Evolutionary conservation across 2,113 vertebrate species (phyloP), one percentile per base, ranked within the genome.

Genomic region (Microtus oregoni): DNA sequence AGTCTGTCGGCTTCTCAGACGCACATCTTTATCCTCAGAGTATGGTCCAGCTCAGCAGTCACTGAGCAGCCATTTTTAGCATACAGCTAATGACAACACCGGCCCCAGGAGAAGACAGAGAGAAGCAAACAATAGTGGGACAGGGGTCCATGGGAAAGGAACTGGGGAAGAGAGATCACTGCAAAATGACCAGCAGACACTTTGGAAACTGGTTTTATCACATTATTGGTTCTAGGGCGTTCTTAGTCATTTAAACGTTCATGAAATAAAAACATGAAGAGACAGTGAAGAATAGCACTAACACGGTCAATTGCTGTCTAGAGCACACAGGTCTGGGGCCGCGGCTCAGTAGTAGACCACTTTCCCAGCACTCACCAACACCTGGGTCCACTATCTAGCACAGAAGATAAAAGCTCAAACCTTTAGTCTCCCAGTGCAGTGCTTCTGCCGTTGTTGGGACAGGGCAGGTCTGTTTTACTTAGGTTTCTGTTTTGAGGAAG

Each of bases 231-330:
- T 83, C n/a, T 38, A 89, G 47, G 4, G 2, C 28, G 87, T 58
- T n/a, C 47, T 63, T 85, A 76, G 70, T 90, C 65, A 87, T 75
- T 68, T 73, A 81, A 68, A 47, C 17, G 76, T 67, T 92, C 88
- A 61, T 72, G 55, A 96, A 88, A 52, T 52, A 20, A 89, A 94
- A 89, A 86, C 55, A 30, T n/a, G 35, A 86, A 44, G 38, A 97
- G 15, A 63, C 72, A 70, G 55, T 63, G 81, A 86, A 95, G 9
- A 92, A 30, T 28, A 82, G 92, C 90, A 68, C 30, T 77, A 88
- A 90, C 55, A 90, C 4, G 15, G 65, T 63, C 52, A 41, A n/a
- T 3, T 73, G 35, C 41, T 28, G 55, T 58, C 58, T 58, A 58
- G 58, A 20, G 58, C 19, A 58, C 19, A 58, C 58, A 58, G 58